Base-by-base conservation (phyloP, 2,888 invertebrate species). In the Mimumesa dahlbomi region DNA sequence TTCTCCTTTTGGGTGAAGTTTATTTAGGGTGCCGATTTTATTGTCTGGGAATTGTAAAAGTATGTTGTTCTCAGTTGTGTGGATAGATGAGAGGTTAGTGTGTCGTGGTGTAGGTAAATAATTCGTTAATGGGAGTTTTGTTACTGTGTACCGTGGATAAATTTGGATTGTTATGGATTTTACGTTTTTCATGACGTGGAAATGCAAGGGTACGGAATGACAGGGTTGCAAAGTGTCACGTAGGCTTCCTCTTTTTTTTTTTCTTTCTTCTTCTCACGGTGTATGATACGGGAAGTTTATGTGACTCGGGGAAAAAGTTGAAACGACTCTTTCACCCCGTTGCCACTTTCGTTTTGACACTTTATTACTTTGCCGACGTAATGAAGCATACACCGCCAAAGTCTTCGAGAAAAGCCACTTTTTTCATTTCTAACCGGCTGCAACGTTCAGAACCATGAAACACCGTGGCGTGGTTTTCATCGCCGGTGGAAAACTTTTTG, bases 131-230 rank as follows among this genome's bases (percentile, higher is more conserved):
- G 21, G 19, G n/a, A 48, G 22, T 5, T 61, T 42, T 25, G 36
- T 21, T 13, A 59, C 46, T 59, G 66, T 68, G 52, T 66, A 31
- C 45, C 58, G n/a, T 42, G 52, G 9, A 16, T 29, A 19, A 57
- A 43, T 59, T 66, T 42, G 53, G 59, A 68, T 59, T 48, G 59
- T 42, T 67, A 29, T 36, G 46, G 42, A 66, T 59, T 66, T 59
- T 40, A 21, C 52, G 19, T 57, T 36, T 43, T 22, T 38, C 31
- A 14, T 25, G 31, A 31, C 46, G 50, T n/a, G 40, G 50, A 68
- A 68, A 64, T 29, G 48, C 56, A 64, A 64, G 21, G 53, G 22
- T 57, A 57, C 7, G 13, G 34, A 34, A 29, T n/a, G n/a, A 18
- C 29, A 14, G 13, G 1, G 13, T n/a, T 1, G 54, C 43, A 21